These are phyloP conservation scores for Leptothorax acervorum DNA, from an alignment of 2,888 invertebrate species.

Conservation along the genomic window DNA sequence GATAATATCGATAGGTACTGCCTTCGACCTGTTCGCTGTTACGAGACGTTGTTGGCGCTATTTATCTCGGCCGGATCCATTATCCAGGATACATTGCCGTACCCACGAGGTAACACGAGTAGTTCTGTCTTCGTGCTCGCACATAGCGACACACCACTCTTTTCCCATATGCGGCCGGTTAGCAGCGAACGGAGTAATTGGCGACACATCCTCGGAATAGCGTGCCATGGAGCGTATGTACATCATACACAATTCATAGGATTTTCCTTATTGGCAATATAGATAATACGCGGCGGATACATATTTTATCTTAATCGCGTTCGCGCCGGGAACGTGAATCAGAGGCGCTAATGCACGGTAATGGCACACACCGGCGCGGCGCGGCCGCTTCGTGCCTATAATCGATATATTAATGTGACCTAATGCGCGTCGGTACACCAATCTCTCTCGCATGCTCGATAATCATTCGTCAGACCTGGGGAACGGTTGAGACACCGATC, in stretches of 20 bases:
- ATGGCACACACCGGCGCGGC: conserved; percentile 1
- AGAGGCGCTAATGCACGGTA: conserved; percentile 43
- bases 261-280: conserved; percentile 25
- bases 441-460: conserved; percentile 10
- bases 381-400: conserved; percentile 21
- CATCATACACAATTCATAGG: conserved; percentile 10
- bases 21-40: conserved; percentile 39
- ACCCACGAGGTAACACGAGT: conserved; percentile 67
- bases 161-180: conserved; percentile 36
- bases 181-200: conserved; percentile 53
- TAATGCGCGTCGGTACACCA: conserved; percentile 28
- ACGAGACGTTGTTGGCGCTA: conserved; percentile 63
- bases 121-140: conserved; percentile 61
- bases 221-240: not conserved
- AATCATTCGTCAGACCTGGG: conserved; percentile 23
- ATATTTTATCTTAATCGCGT: conserved; percentile 49
- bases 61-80: conserved; percentile 74
- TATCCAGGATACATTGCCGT: conserved; percentile 63
- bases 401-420: conserved; percentile 48
- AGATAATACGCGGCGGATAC: conserved; percentile 31
- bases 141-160: conserved; percentile 54
- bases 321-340: conserved; percentile 10
- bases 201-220: not conserved
- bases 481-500: not conserved
- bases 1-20: conserved; percentile 72